Percentiles rank a stretch among this genome's conserved stretches.
Evolutionary conservation across 2,113 vertebrate species (phyloP).

Genomic region (Chinchilla lanigera): DNA sequence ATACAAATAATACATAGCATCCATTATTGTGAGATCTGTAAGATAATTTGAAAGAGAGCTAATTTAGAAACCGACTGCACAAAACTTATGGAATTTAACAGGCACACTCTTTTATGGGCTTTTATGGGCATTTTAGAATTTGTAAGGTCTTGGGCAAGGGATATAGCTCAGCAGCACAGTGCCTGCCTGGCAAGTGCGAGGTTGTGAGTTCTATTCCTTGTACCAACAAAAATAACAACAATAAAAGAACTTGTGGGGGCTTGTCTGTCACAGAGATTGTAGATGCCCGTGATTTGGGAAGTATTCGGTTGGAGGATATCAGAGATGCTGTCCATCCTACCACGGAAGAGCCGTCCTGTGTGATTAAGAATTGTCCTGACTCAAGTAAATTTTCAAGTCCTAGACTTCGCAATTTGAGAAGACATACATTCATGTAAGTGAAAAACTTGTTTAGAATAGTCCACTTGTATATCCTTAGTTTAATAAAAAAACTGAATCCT

Average conservation of each 20-base stretch:
- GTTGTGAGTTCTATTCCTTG: too few species aligned
- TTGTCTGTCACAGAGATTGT: neutral
- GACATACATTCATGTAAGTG: neutral
- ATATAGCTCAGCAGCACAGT: too few species aligned
- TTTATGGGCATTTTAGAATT: neutral
- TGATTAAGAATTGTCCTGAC: neutral
- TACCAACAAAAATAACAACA: too few species aligned
- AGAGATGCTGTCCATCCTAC: neutral
- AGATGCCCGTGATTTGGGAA: neutral
- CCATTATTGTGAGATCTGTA: neutral
- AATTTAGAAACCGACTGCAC: neutral
- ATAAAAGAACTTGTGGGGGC: neutral
- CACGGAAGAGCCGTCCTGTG: neutral
- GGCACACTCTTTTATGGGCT: too few species aligned
- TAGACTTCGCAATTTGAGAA: conserved; percentile 4
- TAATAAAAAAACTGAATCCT: conserved; percentile 17
- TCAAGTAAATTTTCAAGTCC: conserved; percentile 1
- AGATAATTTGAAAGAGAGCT: neutral
- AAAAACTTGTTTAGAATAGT: conserved; percentile 13
- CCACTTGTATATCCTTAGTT: neutral
- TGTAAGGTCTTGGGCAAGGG: neutral
- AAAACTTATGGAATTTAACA: neutral
- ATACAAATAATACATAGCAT: neutral
- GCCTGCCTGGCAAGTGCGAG: too few species aligned
- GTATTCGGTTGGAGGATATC: neutral